phyloP scores from a whole-genome alignment of 2,113 vertebrate species.

The Corythaeola cristata region DNA sequence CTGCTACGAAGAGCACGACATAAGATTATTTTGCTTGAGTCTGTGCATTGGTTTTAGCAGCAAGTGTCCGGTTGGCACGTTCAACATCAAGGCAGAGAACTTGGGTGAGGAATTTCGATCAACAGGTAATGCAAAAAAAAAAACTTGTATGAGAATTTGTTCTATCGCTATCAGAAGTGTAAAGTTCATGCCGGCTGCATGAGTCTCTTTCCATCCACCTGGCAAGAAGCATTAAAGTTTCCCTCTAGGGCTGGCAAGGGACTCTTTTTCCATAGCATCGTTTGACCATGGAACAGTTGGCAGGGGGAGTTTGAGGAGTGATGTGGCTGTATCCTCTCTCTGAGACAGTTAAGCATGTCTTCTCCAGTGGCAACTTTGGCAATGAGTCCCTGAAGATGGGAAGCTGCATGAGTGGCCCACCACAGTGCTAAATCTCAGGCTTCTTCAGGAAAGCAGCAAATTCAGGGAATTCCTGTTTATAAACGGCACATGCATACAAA shows the following conservation, averaged over 20 bases:
- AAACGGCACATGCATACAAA: not conserved
- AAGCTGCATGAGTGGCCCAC: not conserved
- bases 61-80: not conserved
- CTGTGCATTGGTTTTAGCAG: not conserved
- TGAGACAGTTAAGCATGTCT: not conserved
- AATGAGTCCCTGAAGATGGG: not conserved
- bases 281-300: conserved; percentile 38
- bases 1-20: fast-evolving
- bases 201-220: conserved; percentile 34
- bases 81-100: not conserved
- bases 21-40: not conserved
- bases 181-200: not conserved
- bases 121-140: not conserved
- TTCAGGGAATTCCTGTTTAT: not conserved
- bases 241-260: conserved; percentile 8
- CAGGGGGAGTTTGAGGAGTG: conserved; percentile 19
- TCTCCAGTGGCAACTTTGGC: not conserved
- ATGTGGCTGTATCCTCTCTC: conserved; percentile 15
- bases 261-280: conserved; percentile 27
- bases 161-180: not conserved
- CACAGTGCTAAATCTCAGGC: not conserved
- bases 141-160: not conserved
- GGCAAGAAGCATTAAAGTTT: not conserved
- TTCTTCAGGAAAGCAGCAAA: not conserved
- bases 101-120: not conserved